Conservation (phyloP, 2,797 vertebrate genomes). For the Labroides dimidiatus region DNA sequence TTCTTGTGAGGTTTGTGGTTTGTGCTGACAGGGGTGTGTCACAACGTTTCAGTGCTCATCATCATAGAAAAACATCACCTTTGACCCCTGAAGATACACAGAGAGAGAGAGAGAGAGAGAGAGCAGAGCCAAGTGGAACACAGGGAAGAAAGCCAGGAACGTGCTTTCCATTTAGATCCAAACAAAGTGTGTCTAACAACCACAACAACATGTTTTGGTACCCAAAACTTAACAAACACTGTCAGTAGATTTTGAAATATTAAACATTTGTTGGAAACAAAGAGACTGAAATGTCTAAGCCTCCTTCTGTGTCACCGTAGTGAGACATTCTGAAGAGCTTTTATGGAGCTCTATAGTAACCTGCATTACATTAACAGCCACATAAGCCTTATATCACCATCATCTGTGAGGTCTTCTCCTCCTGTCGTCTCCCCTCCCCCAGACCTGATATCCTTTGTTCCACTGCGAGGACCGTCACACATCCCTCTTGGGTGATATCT, state of each 20-base stretch:
- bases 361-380: constrained; percentile 45
- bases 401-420: constrained; percentile 37
- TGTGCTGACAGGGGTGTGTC: constrained; percentile 30
- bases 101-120: no score
- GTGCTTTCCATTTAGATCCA: constrained; percentile 19
- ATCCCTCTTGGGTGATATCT: constrained; percentile 53
- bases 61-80: constrained; percentile 20
- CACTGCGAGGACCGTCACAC: constrained; percentile 38
- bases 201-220: constrained; percentile 26
- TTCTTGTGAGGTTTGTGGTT: constrained; percentile 22
- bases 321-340: constrained; percentile 15
- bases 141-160: constrained; percentile 32
- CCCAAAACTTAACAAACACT: constrained; percentile 28
- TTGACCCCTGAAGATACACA: constrained; percentile 29
- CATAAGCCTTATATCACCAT: constrained; percentile 32
- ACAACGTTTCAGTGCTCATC: constrained; percentile 26
- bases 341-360: constrained; percentile 24
- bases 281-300: background rate
- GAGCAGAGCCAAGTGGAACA: constrained; percentile 29
- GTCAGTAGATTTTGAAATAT: constrained; percentile 28
- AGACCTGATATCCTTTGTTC: constrained; percentile 56
- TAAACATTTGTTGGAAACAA: background rate
- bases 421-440: constrained; percentile 47
- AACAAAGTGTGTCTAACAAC: constrained; percentile 19
- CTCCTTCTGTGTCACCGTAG: constrained; percentile 1